Evolutionary conservation across 2,113 vertebrate species (phyloP).

Genomic region (Seriola dumerili): DNA sequence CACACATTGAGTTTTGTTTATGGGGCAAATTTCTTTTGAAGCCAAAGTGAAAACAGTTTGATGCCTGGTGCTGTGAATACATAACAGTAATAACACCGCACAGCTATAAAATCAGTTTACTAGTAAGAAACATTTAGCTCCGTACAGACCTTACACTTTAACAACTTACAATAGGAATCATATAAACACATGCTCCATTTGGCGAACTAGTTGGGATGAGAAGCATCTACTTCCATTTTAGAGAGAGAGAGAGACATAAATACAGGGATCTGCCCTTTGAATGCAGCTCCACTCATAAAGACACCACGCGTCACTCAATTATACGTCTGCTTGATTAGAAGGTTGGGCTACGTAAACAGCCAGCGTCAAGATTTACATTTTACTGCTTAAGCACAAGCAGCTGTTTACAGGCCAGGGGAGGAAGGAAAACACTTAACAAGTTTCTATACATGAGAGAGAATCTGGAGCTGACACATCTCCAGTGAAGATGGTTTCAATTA

Average conservation of each 20-base stretch:
- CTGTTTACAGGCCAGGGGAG: slow-evolving; percentile 82
- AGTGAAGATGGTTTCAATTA: slow-evolving; percentile 54
- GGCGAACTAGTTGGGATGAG: slow-evolving; percentile 66
- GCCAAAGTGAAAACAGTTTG: slow-evolving; percentile 6
- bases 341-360: slow-evolving; percentile 87
- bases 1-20: slow-evolving; percentile 3
- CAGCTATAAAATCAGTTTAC: slow-evolving; percentile 59
- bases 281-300: slow-evolving; percentile 86
- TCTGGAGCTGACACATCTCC: slow-evolving; percentile 21
- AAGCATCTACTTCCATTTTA: slow-evolving; percentile 76
- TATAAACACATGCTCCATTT: slow-evolving; percentile 70
- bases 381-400: slow-evolving; percentile 86
- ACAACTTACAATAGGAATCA: slow-evolving; percentile 62
- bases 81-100: slow-evolving; percentile 32
- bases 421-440: slow-evolving; percentile 73
- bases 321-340: slow-evolving; percentile 88
- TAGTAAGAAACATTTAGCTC: slow-evolving; percentile 46
- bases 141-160: slow-evolving; percentile 54
- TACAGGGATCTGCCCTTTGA: slow-evolving; percentile 86
- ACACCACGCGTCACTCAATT: slow-evolving; percentile 86
- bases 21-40: neutral
- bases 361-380: slow-evolving; percentile 87
- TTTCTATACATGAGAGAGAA: slow-evolving; percentile 61
- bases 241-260: slow-evolving; percentile 81
- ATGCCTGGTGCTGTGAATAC: neutral